Percentiles rank a stretch among this genome's conserved stretches.
phyloP scores from a whole-genome alignment of 1,140 invertebrate genomes.

The Aphelenchoides fujianensis region DNA sequence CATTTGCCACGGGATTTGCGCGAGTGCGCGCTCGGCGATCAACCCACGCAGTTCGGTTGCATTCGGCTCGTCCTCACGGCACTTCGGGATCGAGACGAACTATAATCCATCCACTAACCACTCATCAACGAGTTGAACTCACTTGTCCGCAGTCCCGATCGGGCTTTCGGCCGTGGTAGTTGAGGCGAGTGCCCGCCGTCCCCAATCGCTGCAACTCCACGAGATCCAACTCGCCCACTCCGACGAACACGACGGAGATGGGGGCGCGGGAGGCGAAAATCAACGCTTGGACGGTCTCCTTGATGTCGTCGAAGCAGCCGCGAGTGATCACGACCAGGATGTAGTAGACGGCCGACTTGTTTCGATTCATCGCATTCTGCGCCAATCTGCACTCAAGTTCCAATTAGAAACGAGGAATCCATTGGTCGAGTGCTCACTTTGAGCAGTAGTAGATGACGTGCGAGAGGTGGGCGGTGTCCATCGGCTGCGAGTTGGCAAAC shows the following conservation, averaged over 20 bases:
- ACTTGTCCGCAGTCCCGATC: slow-evolving; percentile 53
- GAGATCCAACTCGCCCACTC: slow-evolving; percentile 45
- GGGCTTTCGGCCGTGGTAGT: slow-evolving; percentile 54
- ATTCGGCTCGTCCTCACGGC: slow-evolving; percentile 46
- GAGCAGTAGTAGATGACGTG: slow-evolving; percentile 58
- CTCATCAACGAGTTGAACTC: not conserved
- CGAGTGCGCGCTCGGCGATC: slow-evolving; percentile 47
- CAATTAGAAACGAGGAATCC: not conserved
- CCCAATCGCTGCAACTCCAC: slow-evolving; percentile 50
- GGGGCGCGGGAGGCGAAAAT: slow-evolving; percentile 57
- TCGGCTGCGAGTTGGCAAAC: slow-evolving; percentile 49
- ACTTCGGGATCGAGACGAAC: slow-evolving; percentile 43
- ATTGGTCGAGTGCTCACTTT: slow-evolving; percentile 42
- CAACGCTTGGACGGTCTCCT: slow-evolving; percentile 56
- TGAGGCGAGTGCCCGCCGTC: slow-evolving; percentile 52
- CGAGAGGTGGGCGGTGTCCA: slow-evolving; percentile 55
- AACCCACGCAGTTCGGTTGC: slow-evolving; percentile 27
- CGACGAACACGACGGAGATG: slow-evolving; percentile 56
- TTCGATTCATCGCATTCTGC: slow-evolving; percentile 47
- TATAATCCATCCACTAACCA: slow-evolving; percentile 16
- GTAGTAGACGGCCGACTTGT: slow-evolving; percentile 32
- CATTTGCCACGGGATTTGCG: slow-evolving; percentile 50
- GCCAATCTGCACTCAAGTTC: slow-evolving; percentile 39
- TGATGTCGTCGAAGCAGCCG: slow-evolving; percentile 55
- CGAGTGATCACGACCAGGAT: slow-evolving; percentile 52